Conservation (phyloP, 2,888 invertebrate genomes). For the Pecten maximus region DNA sequence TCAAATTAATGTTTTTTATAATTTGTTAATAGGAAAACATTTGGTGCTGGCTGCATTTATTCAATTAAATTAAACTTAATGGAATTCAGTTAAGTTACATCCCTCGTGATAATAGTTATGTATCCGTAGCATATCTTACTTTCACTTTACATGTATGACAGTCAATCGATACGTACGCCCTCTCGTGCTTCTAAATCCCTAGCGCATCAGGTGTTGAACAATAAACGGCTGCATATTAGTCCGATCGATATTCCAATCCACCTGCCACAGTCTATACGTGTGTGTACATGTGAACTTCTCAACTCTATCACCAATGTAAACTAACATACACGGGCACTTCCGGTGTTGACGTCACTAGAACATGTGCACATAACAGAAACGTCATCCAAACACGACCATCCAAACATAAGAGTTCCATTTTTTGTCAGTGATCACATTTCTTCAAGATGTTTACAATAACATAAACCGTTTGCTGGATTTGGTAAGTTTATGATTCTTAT, state of each 20-base stretch:
- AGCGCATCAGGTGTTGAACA: constrained; percentile 24
- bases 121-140: background rate
- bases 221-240: constrained; percentile 16
- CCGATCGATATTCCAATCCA: constrained; percentile 29
- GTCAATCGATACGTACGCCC: background rate
- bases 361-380: background rate
- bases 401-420: background rate
- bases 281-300: constrained; percentile 15
- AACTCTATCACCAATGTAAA: constrained; percentile 33
- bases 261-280: constrained; percentile 31
- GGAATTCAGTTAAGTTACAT: no score
- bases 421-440: background rate
- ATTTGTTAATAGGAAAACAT: background rate
- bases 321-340: background rate
- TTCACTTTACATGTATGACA: background rate
- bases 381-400: background rate
- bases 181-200: constrained; percentile 31
- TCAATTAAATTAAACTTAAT: background rate
- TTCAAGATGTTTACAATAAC: constrained; percentile 17
- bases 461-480: background rate
- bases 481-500: background rate
- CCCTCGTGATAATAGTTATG: no score
- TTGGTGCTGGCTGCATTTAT: background rate
- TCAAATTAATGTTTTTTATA: background rate
- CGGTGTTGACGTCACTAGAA: background rate